Evolutionary conservation across 2,888 invertebrate genomes (phyloP), one percentile per base, ranked within the genome.

Genomic region (Eupithecia abbreviata): DNA sequence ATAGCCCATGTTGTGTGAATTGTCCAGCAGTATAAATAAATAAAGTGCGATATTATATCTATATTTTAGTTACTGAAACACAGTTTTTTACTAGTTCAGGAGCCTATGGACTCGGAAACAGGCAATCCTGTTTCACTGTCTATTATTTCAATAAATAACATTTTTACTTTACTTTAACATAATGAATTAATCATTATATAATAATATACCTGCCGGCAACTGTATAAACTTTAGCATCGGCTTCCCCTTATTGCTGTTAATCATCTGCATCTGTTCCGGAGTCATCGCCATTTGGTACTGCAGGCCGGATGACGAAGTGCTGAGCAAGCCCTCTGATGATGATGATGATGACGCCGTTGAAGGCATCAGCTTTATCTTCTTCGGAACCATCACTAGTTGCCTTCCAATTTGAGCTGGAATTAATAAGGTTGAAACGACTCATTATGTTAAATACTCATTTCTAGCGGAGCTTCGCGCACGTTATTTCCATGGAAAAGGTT

Each of bases 401-500:
- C 94, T 93, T 3, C 93, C 94, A 70, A 93, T 86, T 87, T 93
- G 92, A 75, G 94, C 95, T 93, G 86, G 87, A 90, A 76, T 49
- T 69, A 71, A 15, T 73, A 71, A 75, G 13, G 41, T 58, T 58
- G 41, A 43, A 41, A 66, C 42, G 15, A 65, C 18, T 65, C 12
- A 10, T 12, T 18, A 58, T 30, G 4, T 9, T 62, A 9, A 55
- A 55, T 55, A 55, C 30, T 30, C 30, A 30, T 30, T 30, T 30
- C 30, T 30, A 30, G 30, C 30, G 30, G 30, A 30, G 30, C 30
- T 30, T 30, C 30, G 30, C 30, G 30, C 30, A 1, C 30, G 30
- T 30, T 30, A 30, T 30, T 30, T 30, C 30, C 1, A 1, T 30
- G 30, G 30, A 30, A 30, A 30, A 30, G 30, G 30, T 30, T 30